Evolutionary conservation across 2,888 invertebrate species (phyloP), one percentile per base, ranked within the genome.

Genomic region (Cheilosia soror): DNA sequence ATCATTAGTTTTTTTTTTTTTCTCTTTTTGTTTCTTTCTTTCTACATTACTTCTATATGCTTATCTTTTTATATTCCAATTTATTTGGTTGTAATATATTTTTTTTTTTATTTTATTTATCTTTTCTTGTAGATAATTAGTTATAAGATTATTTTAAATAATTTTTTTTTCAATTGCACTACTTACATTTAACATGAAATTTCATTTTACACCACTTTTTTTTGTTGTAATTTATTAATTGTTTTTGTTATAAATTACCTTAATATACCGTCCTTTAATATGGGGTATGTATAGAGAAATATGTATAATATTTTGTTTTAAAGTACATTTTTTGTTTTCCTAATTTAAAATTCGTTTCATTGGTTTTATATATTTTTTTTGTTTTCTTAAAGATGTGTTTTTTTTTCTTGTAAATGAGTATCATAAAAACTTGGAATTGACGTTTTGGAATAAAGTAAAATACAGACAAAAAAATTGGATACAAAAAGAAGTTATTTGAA

Each of bases 301-400:
- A 49, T 73, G 44, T 68, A 69, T 75, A 69, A 65, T 58, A 53
- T 71, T 44, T 57, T 51, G 47, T 33, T 58, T 55, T 71, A 66
- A 55, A 31, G 31, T 75, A 71, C 25, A 53, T 49, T 60, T 51
- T 63, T 71, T 66, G 72, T 78, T 90, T 90, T 88, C 88, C 92
- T 92, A 92, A 90, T 91, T 91, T 88, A 91, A 91, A 91, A 91
- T 91, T 91, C 91, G 91, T 91, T 91, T 90, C 89, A 88, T 89
- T 89, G 89, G 89, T 88, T 89, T 89, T 90, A 88, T 81, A 83
- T 80, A 25, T 27, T 5, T 51, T 27, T 13, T 84, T 53, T 42
- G n/a, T 65, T 51, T n/a, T 27, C 25, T 53, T 66, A 55, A 47
- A 60, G 37, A 40, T 69, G 20, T 31, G 42, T 27, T 31, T 65